Base-by-base conservation (phyloP, 2,797 vertebrate genomes). In the Podarcis lilfordi region DNA sequence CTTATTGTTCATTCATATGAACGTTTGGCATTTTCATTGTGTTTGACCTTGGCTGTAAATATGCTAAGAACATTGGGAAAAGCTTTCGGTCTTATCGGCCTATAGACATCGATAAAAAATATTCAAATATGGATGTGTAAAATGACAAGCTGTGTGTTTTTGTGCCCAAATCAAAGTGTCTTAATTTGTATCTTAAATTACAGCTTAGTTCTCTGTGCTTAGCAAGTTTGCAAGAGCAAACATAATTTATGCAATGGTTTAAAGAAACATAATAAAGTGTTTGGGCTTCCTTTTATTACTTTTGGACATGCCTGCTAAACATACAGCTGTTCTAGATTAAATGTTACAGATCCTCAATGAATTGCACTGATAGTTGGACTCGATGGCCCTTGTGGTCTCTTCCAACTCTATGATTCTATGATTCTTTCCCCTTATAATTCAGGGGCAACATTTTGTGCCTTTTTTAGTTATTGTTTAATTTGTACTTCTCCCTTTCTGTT, bases 401-500 rank as follows among this genome's bases (percentile, higher is more conserved):
- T 32, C 32, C 32, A 32, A 32, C 32, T 32, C 32, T 32, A 32
- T 32, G 32, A 32, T 32, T 32, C 32, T 32, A 32, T 32, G 1
- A 32, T 32, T 32, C 1, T 32, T 32, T 32, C 1, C 29, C 13
- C 17, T 0, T n/a, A 88, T 74, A 84, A 82, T 91, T 69, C 82
- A 91, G 89, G 69, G 82, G 69, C 82, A 76, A 87, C 92, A 92
- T 94, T 86, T 66, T 88, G 79, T 88, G 1, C 86, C 81, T 92
- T 88, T 50, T 84, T 93, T 92, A 81, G 91, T 94, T 93, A 92
- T 76, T 91, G 79, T 93, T 77, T 80, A 50, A 87, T 86, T 94
- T 90, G 88, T 90, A 90, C 95, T 94, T 94, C 89, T 82, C 82
- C 55, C 89, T 83, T 94, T 90, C 89, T 90, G 89, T 95, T 94